Conservation (phyloP, 1,140 invertebrate genomes). For the Drosophila mojavensis region DNA sequence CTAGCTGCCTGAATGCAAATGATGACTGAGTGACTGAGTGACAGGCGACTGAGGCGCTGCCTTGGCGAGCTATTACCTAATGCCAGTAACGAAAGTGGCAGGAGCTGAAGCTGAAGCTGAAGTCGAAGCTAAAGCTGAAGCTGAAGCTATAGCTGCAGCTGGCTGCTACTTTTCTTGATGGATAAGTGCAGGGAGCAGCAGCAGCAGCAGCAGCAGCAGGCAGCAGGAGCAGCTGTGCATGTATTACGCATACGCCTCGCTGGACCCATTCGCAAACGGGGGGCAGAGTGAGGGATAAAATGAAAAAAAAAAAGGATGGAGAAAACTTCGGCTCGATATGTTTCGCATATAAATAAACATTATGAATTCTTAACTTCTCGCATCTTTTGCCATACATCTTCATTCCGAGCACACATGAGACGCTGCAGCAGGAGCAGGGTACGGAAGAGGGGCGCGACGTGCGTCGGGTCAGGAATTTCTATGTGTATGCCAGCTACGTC, state of each 20-base stretch:
- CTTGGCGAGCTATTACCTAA: constrained; percentile 74
- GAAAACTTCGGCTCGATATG: constrained; percentile 75
- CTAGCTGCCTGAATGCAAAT: constrained; percentile 63
- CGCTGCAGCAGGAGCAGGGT: too few species aligned
- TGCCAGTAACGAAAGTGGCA: constrained; percentile 43
- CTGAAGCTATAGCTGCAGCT: constrained; percentile 31
- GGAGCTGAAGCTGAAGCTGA: constrained; percentile 46
- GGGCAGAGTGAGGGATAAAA: not conserved
- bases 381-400: constrained; percentile 75
- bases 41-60: constrained; percentile 42
- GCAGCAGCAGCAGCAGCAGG: constrained; percentile 38
- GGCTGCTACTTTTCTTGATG: constrained; percentile 53
- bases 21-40: constrained; percentile 76
- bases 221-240: constrained; percentile 53
- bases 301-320: constrained; percentile 4
- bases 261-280: constrained; percentile 22
- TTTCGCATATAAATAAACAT: constrained; percentile 83
- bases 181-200: constrained; percentile 62
- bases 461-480: constrained; percentile 31
- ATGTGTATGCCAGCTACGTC: constrained; percentile 72
- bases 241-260: constrained; percentile 75
- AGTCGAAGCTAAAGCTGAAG: not conserved
- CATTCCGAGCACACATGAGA: constrained; percentile 58
- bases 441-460: too few species aligned
- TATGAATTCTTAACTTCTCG: constrained; percentile 82